Evolutionary conservation across 1,140 invertebrate species (phyloP), one percentile per base, ranked within the genome.

Genomic region (Philotrypesis tridentata): DNA sequence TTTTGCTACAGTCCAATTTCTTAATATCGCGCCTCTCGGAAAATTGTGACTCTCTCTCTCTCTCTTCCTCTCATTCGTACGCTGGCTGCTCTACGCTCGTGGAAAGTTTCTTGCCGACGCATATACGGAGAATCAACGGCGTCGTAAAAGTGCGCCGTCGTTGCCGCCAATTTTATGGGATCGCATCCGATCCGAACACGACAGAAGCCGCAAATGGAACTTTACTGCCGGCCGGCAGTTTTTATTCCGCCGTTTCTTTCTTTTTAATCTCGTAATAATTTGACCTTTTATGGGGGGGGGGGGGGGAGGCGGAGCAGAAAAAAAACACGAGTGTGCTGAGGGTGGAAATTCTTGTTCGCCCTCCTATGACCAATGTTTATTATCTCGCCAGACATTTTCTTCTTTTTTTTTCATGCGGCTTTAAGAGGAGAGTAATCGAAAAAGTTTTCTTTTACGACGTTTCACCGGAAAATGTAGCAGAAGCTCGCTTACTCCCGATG

Each of bases 141-240:
- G 43, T 70, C 71, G 71, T 80, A 67, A 80, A 80, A 80, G 37
- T 33, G 29, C n/a, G 31, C 70, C 21, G n/a, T 17, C 31, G 33
- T 67, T 27, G 68, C 63, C 48, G 25, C 55, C 79, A 80, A 80
- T 80, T 80, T 80, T 80, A 80, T 40, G 61, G 25, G 61, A 74
- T 74, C 37, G 71, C 79, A 55, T 70, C 43, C 67, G 77, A 79
- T 79, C 21, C 40, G 3, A 75, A 75, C 63, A 61, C 48, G 31
- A 40, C 33, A 63, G 27, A 48, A 67, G 48, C 78, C 78, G 27
- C 78, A 73, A 65, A 71, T 70, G 43, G 65, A 71, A 79, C 65
- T 60, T 79, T 79, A 79, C 27, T 55, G 55, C 33, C 43, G 60
- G 27, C 33, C 60, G 77, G 65, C 31, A 70, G 67, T 70, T 79